Conservation (phyloP, 2,888 invertebrate species). For the Troides helena region DNA sequence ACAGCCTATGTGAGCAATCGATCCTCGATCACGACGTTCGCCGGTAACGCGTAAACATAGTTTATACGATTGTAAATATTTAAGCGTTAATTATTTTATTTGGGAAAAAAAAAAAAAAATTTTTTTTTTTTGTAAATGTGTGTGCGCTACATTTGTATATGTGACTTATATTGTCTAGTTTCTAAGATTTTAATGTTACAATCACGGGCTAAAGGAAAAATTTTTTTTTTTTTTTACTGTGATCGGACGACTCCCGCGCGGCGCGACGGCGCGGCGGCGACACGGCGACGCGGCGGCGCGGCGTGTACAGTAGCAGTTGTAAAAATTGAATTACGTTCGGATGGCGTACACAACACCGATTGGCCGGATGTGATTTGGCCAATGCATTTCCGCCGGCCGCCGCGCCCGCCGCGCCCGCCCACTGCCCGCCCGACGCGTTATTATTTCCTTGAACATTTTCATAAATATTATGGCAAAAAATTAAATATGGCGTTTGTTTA, state of each 20-base stretch:
- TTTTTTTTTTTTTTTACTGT: background rate
- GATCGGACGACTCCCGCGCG: constrained; percentile 28
- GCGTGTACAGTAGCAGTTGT: constrained; percentile 32
- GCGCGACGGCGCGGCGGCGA: constrained; percentile 23
- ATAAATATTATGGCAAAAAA: too few species aligned
- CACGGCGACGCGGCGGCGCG: constrained; percentile 10
- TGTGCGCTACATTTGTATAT: constrained; percentile 68
- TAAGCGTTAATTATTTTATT: constrained; percentile 47
- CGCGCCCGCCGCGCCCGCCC: too few species aligned
- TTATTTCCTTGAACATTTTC: too few species aligned
- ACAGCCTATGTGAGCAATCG: background rate
- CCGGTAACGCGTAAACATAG: constrained; percentile 36
- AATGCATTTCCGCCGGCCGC: constrained; percentile 9
- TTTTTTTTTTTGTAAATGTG: constrained; percentile 61
- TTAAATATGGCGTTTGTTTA: background rate
- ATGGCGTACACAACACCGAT: background rate
- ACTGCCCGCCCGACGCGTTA: too few species aligned
- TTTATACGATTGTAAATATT: constrained; percentile 40
- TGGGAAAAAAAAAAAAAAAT: constrained; percentile 40
- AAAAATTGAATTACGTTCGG: constrained; percentile 39
- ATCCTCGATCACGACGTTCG: constrained; percentile 32
- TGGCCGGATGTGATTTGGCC: constrained; percentile 2
- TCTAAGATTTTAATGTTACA: constrained; percentile 34
- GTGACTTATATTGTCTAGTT: constrained; percentile 61
- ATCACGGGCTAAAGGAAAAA: constrained; percentile 25